Percentiles rank a stretch among this genome's conserved stretches.
Evolutionary conservation across 2,113 vertebrate species (phyloP).

Genomic region (Brachypodius melanocephalos): DNA sequence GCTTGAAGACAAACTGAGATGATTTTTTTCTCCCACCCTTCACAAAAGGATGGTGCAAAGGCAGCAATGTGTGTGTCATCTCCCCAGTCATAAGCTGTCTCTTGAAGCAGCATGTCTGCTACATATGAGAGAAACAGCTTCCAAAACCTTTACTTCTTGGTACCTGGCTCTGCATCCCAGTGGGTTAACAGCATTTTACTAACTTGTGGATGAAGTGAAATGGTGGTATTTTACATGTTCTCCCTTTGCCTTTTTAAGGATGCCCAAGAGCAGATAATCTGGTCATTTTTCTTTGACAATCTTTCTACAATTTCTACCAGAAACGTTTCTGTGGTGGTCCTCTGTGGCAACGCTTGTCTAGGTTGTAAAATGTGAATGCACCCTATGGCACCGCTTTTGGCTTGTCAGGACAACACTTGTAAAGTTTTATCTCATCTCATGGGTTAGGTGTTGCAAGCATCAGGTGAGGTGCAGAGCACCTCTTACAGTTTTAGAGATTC

Average conservation of each 20-base stretch:
- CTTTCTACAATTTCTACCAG: neutral
- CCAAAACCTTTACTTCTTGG: neutral
- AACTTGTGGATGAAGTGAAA: neutral
- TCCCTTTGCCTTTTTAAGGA: neutral
- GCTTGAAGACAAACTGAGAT: neutral
- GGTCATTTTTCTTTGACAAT: neutral
- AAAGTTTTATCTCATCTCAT: neutral
- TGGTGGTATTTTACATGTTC: neutral
- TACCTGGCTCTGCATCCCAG: neutral
- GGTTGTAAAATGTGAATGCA: neutral
- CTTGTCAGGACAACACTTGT: neutral
- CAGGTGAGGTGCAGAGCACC: neutral
- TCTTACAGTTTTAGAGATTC: neutral
- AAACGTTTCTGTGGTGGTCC: neutral
- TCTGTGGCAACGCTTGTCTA: neutral
- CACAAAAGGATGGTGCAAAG: neutral
- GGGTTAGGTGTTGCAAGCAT: neutral
- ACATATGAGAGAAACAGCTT: neutral
- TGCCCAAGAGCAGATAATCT: neutral
- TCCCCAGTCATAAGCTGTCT: neutral
- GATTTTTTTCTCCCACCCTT: neutral
- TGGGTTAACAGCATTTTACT: neutral
- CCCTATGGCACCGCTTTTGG: neutral
- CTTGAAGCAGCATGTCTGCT: neutral
- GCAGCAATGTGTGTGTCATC: neutral